A percentile compares a stretch with the other conserved stretches of the same genome.
phyloP scores from a whole-genome alignment of 2,797 vertebrate genomes.

The Etheostoma nigrum region DNA sequence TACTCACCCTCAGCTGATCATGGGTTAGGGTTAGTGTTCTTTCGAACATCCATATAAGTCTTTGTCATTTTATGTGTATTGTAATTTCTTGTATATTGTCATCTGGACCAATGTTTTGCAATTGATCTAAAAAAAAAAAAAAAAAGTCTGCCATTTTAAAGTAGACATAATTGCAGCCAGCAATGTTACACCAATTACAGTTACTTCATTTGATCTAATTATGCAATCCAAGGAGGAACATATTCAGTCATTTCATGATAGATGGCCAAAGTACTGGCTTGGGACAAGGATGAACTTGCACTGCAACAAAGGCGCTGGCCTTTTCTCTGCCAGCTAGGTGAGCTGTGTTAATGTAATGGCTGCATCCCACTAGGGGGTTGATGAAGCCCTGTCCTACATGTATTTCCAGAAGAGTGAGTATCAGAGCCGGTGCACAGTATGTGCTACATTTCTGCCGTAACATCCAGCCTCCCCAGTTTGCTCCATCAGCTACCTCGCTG shows the following conservation, averaged over 20 bases:
- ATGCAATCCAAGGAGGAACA: constrained; percentile 38
- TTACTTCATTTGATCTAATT: constrained; percentile 42
- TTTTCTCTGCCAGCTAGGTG: constrained; percentile 72
- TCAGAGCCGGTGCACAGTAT: constrained; percentile 58
- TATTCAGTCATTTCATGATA: constrained; percentile 46
- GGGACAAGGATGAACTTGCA: constrained; percentile 67
- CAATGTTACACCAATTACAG: constrained; percentile 27
- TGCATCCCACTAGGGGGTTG: constrained; percentile 68
- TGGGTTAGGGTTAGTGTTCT: constrained; percentile 19
- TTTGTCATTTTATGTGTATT: no score
- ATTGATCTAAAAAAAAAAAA: no score
- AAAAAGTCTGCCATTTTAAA: constrained; percentile 36
- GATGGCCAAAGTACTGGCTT: constrained; percentile 46
- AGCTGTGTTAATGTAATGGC: constrained; percentile 78
- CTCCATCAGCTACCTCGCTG: constrained; percentile 76
- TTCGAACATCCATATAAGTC: constrained; percentile 22
- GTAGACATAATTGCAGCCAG: constrained; percentile 36
- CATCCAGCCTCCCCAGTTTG: constrained; percentile 61
- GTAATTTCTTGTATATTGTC: no score
- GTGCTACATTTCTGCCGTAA: constrained; percentile 62
- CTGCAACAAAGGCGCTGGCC: constrained; percentile 63
- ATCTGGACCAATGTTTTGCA: no score
- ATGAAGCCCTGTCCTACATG: constrained; percentile 77
- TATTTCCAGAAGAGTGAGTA: constrained; percentile 77
- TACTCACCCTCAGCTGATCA: constrained; percentile 39